Evolutionary conservation across 2,888 invertebrate genomes (phyloP).

Genomic region (Omphaloscelis lunosa): DNA sequence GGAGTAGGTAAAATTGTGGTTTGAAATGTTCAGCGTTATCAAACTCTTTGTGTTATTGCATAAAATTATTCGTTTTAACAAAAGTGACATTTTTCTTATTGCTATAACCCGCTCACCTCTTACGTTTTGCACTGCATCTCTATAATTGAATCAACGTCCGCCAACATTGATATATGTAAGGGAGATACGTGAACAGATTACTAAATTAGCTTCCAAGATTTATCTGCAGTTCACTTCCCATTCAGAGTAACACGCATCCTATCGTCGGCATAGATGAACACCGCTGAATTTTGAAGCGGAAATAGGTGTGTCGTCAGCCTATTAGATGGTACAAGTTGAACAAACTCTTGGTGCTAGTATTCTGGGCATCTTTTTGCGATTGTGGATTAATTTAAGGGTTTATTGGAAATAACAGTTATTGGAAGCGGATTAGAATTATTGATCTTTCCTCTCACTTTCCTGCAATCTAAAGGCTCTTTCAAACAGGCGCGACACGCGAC

Average conservation of each 20-base stretch:
- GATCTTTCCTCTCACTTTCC: too few relatives aligned
- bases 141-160: constrained; percentile 76
- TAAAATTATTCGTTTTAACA: neutral
- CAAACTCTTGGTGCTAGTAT: constrained; percentile 29
- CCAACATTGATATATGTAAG: constrained; percentile 75
- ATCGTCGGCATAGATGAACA: constrained; percentile 50
- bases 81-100: neutral
- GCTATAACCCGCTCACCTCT: constrained; percentile 33
- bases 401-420: constrained; percentile 11
- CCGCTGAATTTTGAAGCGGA: constrained; percentile 49
- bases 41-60: neutral
- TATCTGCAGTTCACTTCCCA: constrained; percentile 70
- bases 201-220: constrained; percentile 75
- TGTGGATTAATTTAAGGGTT: constrained; percentile 23
- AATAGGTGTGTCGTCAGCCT: constrained; percentile 46
- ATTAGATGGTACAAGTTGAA: constrained; percentile 51
- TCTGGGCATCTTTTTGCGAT: constrained; percentile 24
- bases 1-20: neutral
- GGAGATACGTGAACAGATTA: constrained; percentile 77
- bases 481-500: too few relatives aligned
- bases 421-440: constrained; percentile 7
- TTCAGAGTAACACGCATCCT: constrained; percentile 59
- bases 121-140: constrained; percentile 43
- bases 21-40: neutral
- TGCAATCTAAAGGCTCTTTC: too few relatives aligned